Conservation (phyloP, 2,888 invertebrate genomes). For the Parnassius orleans region DNA sequence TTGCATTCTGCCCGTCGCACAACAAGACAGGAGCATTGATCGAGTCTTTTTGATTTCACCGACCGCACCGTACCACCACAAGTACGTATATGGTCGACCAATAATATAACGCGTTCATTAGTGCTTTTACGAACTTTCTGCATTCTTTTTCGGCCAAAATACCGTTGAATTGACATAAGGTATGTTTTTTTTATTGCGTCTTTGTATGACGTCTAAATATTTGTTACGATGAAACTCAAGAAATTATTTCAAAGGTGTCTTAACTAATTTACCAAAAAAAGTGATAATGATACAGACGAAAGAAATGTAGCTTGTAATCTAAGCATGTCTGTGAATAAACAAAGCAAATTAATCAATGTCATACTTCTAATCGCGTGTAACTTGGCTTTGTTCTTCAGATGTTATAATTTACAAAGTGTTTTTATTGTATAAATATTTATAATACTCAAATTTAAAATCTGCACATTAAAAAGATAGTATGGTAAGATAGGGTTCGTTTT, state of each 20-base stretch:
- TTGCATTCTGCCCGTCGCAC: constrained; percentile 55
- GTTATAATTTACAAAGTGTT: neutral
- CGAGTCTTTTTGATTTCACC: constrained; percentile 50
- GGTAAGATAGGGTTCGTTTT: constrained; percentile 41
- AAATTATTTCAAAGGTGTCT: neutral
- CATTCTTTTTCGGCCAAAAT: constrained; percentile 38
- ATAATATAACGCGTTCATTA: constrained; percentile 30
- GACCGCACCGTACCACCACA: constrained; percentile 30
- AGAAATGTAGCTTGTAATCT: neutral
- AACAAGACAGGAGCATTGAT: constrained; percentile 65
- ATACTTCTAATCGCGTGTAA: neutral
- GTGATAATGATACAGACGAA: neutral
- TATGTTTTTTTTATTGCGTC: constrained; percentile 10
- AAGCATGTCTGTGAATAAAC: neutral
- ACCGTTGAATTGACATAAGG: constrained; percentile 11
- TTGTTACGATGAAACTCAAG: neutral
- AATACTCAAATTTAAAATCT: constrained; percentile 32
- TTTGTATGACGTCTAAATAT: neutral
- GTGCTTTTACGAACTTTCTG: constrained; percentile 38
- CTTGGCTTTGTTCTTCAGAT: too few relatives aligned
- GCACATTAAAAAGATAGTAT: constrained; percentile 36
- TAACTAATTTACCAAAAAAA: neutral
- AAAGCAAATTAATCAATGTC: neutral
- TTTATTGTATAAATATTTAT: constrained; percentile 20
- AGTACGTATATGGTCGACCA: constrained; percentile 20